Evolutionary conservation across 2,113 vertebrate genomes (phyloP), one percentile per base, ranked within the genome.

Genomic region (Sigmodon hispidus): DNA sequence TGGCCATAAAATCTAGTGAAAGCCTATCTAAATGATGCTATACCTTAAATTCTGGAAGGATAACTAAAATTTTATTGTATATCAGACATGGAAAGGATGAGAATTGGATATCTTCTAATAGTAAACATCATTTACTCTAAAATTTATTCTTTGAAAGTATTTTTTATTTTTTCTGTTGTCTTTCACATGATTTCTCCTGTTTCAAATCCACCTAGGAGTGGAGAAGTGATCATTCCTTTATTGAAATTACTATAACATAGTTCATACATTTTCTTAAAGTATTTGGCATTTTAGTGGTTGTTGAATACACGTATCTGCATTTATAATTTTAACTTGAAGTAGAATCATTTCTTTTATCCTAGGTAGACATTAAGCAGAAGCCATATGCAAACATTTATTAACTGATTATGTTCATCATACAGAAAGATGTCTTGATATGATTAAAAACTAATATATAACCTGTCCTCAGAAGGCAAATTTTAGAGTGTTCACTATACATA

Each of bases 191-290:
- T 4, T 65, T 61, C 3, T 55, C 24, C 15, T 70, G 2, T 69
- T n/a, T 92, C 52, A 92, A 87, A 84, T 13, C 34, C 57, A 36
- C 1, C 31, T 77, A 69, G 7, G 16, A 77, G 4, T 80, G 21
- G 12, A 86, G 8, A 86, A 89, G 93, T 61, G 86, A 59, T 77
- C 90, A 3, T 10, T 95, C 22, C 80, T 87, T 95, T 29, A 93
- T 50, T 21, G 9, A 89, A 55, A 34, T 89, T 65, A 15, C 3
- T 87, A 19, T 57, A 61, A 12, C 31, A 50, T 73, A 43, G 1
- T 29, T 17, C 52, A 31, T 61, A 13, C 36, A 19, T 31, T 57
- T 79, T 90, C 61, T 48, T 72, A n/a, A 16, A 72, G 52, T 70
- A 19, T 0, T 36, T 63, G 65, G 31, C 22, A 87, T 81, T 72